phyloP scores from a whole-genome alignment of 2,797 vertebrate species.

The Sebastes flavidus region DNA sequence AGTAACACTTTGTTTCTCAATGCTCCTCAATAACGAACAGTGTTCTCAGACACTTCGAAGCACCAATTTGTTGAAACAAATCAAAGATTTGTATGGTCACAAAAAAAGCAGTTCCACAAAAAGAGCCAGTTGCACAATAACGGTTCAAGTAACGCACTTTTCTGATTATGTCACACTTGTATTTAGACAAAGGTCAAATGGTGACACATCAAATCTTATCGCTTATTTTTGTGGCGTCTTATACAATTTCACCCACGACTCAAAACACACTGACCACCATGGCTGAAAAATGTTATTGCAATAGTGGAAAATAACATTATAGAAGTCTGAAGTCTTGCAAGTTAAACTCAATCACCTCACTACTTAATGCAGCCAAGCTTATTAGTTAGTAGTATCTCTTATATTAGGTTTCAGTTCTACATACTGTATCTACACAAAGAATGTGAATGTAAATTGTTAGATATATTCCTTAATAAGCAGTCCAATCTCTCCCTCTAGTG shows the following conservation, averaged over 20 bases:
- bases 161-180: background rate
- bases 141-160: background rate
- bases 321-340: background rate
- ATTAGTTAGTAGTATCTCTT: background rate
- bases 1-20: background rate
- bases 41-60: background rate
- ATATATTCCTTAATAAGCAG: background rate
- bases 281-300: background rate
- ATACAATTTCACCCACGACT: accelerated
- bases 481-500: slow-evolving; percentile 72
- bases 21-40: background rate
- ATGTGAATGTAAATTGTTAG: background rate
- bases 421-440: background rate
- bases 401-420: background rate
- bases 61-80: background rate
- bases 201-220: background rate
- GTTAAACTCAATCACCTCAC: background rate
- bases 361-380: background rate
- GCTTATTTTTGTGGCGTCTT: background rate
- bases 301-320: too few relatives aligned
- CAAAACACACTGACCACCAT: background rate
- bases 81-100: background rate
- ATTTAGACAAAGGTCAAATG: background rate
- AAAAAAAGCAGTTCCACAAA: background rate
- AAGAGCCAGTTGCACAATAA: background rate